Percentiles rank a stretch among this genome's conserved stretches.
Conservation (phyloP, 2,113 vertebrate species). For the Bubo bubo region DNA sequence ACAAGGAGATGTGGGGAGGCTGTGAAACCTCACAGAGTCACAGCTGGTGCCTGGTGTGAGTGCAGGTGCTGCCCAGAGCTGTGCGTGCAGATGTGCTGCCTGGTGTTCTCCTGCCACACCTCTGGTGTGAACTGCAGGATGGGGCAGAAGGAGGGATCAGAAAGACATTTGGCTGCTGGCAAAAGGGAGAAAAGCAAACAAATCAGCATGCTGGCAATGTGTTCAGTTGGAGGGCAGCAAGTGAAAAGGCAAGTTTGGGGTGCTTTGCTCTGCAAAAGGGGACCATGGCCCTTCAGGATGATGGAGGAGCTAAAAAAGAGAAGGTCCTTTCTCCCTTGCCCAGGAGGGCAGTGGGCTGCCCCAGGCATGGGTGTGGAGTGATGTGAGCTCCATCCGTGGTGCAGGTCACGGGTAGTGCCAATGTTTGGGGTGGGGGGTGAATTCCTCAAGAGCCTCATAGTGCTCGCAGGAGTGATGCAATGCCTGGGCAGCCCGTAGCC, state of each 20-base stretch:
- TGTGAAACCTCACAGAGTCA: background rate
- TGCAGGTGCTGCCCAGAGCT: background rate
- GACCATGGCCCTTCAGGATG: background rate
- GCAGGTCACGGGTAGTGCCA: fast-evolving
- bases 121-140: background rate
- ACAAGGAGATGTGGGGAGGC: background rate
- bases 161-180: background rate
- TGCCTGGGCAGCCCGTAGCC: background rate
- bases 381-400: fast-evolving
- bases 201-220: background rate
- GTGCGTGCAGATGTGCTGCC: background rate
- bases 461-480: background rate
- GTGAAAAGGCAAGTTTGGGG: background rate
- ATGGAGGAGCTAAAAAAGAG: background rate
- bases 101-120: too few relatives aligned
- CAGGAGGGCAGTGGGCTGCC: background rate
- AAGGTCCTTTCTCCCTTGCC: too few relatives aligned
- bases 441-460: background rate
- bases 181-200: background rate
- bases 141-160: background rate
- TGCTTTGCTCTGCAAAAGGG: background rate
- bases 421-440: background rate
- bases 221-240: background rate
- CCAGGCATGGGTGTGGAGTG: fast-evolving
- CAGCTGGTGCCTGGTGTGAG: background rate